phyloP scores from a whole-genome alignment of 2,113 vertebrate species.

The Isurus oxyrinchus region DNA sequence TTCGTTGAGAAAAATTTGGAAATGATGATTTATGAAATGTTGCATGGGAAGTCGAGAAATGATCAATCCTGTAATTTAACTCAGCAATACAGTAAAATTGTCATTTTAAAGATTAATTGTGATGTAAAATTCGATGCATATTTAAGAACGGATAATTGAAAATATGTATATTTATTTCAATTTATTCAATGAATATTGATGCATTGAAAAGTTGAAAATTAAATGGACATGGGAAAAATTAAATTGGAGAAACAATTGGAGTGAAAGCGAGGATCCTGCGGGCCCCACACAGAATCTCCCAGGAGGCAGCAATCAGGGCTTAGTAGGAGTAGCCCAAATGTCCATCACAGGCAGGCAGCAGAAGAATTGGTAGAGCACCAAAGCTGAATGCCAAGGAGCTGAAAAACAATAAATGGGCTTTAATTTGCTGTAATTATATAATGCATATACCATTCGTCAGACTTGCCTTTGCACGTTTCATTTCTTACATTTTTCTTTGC shows the following conservation, averaged over 20 bases:
- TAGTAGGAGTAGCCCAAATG: neutral
- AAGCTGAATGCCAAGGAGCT: neutral
- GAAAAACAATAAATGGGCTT: neutral
- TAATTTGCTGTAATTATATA: neutral
- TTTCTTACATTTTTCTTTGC: neutral
- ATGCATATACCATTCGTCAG: neutral
- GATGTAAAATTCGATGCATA: neutral
- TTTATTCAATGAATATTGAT: neutral
- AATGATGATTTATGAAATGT: conserved; percentile 15
- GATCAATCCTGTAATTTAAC: neutral
- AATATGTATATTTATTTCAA: neutral
- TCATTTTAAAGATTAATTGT: neutral
- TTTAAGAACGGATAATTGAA: neutral
- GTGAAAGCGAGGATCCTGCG: neutral
- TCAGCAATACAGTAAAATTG: neutral
- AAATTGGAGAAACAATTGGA: neutral
- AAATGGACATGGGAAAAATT: neutral
- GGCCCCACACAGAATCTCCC: neutral
- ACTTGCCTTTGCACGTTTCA: neutral
- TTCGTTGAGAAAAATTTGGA: neutral
- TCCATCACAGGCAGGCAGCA: neutral
- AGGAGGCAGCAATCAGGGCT: neutral
- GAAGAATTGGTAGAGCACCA: neutral
- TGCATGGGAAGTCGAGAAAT: neutral
- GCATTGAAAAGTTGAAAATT: neutral